Base-by-base conservation (phyloP, 2,888 invertebrate genomes). In the Drosophila borealis region DNA sequence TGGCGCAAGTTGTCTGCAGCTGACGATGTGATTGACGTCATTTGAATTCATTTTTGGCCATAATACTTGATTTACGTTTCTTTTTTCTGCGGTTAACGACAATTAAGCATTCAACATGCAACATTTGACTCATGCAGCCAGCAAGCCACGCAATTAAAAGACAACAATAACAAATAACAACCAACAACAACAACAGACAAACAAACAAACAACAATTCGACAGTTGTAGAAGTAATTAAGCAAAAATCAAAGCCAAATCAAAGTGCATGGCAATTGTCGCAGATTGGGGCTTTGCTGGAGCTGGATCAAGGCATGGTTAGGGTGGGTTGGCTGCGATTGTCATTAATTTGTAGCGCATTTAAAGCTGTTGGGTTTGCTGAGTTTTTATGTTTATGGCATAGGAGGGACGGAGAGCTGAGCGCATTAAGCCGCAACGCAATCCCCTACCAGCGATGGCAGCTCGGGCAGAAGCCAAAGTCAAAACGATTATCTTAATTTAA, bases 191-290 rank as follows among this genome's bases (percentile, higher is more conserved):
- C 51, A 37, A 33, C 34, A 29, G 46, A 55, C 19, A 64, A 13
- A 51, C 33, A 73, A 50, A 60, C 65, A 74, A 70, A 72, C 68
- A 70, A 41, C 54, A 36, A 25, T 50, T 68, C 64, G 72, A 72
- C 81, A 74, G 71, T 85, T 88, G 86, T 64, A 57, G 60, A 82
- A 80, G 89, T 80, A 86, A 86, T 86, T 89, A 86, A 85, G 75
- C 89, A 82, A 88, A 89, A 86, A 86, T 86, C 85, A 86, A 89
- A 88, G 86, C 81, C 79, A 86, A 86, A 86, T 86, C 89, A 85
- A 89, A 84, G 84, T 89, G 89, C 89, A 89, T 86, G 81, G 87
- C 84, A 86, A 88, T 82, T 83, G 88, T 88, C 87, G 74, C 78
- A 86, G 82, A 88, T 74, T 83, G 87, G 81, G 45, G 82, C 87